Conservation (phyloP, 1,140 invertebrate species). For the Hyphantria cunea region DNA sequence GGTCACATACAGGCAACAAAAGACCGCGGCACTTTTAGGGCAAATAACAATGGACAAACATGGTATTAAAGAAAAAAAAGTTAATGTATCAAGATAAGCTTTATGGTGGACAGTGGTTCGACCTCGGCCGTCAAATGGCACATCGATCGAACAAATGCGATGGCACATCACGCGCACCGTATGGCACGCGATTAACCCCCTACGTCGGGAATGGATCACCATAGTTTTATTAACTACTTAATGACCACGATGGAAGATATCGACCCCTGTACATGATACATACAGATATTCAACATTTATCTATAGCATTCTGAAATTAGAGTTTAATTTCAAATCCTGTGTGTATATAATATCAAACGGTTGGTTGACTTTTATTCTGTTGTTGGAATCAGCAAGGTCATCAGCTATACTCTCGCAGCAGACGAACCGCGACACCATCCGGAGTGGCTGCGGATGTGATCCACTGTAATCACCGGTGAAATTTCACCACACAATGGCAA, state of each 20-base stretch:
- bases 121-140: conserved; percentile 78
- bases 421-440: conserved; percentile 70
- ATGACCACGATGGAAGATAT: background rate
- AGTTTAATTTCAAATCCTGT: background rate
- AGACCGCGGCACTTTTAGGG: conserved; percentile 57
- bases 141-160: conserved; percentile 65
- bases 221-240: conserved; percentile 14
- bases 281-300: background rate
- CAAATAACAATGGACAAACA: conserved; percentile 51
- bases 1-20: conserved; percentile 68
- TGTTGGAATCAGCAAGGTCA: conserved; percentile 26
- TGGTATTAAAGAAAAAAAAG: conserved; percentile 50
- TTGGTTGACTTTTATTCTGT: conserved; percentile 39
- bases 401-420: conserved; percentile 33
- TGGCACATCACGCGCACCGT: conserved; percentile 57
- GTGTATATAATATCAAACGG: background rate
- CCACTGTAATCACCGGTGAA: conserved; percentile 71
- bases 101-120: conserved; percentile 71
- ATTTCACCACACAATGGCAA: conserved; percentile 71
- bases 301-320: background rate
- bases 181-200: conserved; percentile 55
- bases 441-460: conserved; percentile 63
- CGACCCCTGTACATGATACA: too few species aligned
- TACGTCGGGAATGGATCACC: conserved; percentile 10
- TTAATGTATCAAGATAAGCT: conserved; percentile 76